Conservation (phyloP, 2,797 vertebrate genomes). For the Tenualosa ilisha region DNA sequence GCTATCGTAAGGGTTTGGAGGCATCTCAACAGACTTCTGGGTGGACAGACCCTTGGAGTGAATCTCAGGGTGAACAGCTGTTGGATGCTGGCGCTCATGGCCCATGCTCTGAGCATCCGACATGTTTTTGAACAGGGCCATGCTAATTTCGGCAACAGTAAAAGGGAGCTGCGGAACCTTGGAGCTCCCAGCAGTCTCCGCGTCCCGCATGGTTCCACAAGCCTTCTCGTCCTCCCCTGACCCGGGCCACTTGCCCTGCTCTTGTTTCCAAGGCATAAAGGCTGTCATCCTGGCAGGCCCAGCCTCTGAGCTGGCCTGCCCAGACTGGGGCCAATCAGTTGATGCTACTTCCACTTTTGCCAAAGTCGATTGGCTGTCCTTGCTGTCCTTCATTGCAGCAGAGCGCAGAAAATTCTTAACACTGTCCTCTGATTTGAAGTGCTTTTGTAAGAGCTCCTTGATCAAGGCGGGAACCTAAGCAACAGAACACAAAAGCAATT, state of each 20-base stretch:
- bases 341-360: conserved; percentile 52
- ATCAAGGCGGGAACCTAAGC: conserved; percentile 70
- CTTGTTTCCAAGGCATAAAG: conserved; percentile 68
- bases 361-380: conserved; percentile 36
- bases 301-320: conserved; percentile 49
- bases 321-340: conserved; percentile 52
- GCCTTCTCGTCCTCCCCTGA: conserved; percentile 14
- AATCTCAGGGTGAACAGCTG: conserved; percentile 32
- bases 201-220: conserved; percentile 3
- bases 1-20: conserved; percentile 47
- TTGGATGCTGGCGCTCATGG: conserved; percentile 43
- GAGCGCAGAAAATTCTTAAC: conserved; percentile 55
- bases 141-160: conserved; percentile 61
- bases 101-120: conserved; percentile 51
- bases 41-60: conserved; percentile 43
- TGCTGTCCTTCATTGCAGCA: conserved; percentile 39
- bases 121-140: conserved; percentile 63
- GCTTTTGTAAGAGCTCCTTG: conserved; percentile 70
- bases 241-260: conserved; percentile 27
- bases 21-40: conserved; percentile 46
- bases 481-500: conserved; percentile 13
- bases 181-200: background rate
- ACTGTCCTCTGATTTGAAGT: conserved; percentile 64
- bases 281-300: conserved; percentile 62
- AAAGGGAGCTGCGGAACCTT: conserved; percentile 52